These are phyloP conservation scores for Uloborus diversus DNA, from an alignment of 1,140 invertebrate genomes.

Conservation along the genomic window DNA sequence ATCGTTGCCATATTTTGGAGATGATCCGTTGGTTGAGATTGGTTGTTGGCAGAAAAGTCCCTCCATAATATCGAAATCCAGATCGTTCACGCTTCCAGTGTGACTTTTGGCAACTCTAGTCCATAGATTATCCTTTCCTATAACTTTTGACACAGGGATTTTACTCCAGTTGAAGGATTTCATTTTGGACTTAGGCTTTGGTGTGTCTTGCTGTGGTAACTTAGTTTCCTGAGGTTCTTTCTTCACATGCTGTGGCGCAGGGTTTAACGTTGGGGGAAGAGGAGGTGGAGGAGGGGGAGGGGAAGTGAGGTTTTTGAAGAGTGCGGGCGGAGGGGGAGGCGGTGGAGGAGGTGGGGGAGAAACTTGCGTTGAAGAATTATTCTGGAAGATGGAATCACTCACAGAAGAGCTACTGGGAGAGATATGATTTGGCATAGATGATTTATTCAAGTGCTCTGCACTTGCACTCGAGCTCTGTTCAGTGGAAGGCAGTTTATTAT, in stretches of 20 bases:
- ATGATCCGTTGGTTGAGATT: not conserved
- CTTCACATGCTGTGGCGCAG: constrained; percentile 53
- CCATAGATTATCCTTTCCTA: constrained; percentile 92
- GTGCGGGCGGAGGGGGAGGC: constrained; percentile 66
- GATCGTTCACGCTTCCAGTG: constrained; percentile 78
- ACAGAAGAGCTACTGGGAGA: too few species aligned
- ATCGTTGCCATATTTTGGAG: constrained; percentile 10
- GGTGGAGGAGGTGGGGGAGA: constrained; percentile 65
- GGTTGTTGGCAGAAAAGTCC: constrained; percentile 88
- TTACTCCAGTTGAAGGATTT: constrained; percentile 95
- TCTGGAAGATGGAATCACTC: too few species aligned
- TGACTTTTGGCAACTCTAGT: constrained; percentile 85
- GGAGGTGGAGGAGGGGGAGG: constrained; percentile 63
- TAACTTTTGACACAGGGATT: constrained; percentile 72
- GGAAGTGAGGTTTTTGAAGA: constrained; percentile 62
- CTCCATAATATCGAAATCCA: constrained; percentile 93
- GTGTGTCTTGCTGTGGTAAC: constrained; percentile 63
- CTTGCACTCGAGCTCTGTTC: too few species aligned
- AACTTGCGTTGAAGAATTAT: too few species aligned
- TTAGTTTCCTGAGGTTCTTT: constrained; percentile 48
- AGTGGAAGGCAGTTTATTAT: too few species aligned
- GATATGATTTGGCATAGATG: too few species aligned
- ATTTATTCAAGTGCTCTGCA: too few species aligned
- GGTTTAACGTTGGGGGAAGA: constrained; percentile 52
- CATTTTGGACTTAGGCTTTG: constrained; percentile 89